Base-by-base conservation (phyloP, 2,888 invertebrate species). In the Halictus quadricinctus region DNA sequence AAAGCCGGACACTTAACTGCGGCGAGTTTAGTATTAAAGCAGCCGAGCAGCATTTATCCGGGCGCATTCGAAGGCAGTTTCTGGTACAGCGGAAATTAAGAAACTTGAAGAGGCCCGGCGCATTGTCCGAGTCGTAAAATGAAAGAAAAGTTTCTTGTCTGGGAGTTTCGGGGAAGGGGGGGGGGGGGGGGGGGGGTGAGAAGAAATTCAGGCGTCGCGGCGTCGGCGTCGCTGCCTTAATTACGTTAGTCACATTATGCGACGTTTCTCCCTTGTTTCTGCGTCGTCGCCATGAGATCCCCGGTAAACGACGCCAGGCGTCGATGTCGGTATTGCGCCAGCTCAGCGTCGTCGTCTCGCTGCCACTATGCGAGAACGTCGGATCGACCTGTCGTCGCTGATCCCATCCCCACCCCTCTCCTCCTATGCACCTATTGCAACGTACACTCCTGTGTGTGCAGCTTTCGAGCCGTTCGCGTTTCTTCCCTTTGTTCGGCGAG, bases 161-260 rank as follows among this genome's bases (percentile, higher is more conserved):
- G 72, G 13, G 48, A 77, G 73, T 58, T 69, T 75, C 58, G 75
- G 48, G 72, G 76, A 70, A 72, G 72, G 76, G 66, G 46, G 72
- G 29, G 29, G 29, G 29, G 1, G 29, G 1, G 29, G 29, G 29
- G 29, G 29, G 1, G 1, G 29, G 29, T 1, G 29, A 4, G 72
- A 29, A 58, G 64, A 72, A 77, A 50, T 58, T 73, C 25, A 4
- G 80, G n/a, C 48, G 64, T 64, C 64, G 64, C 64, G 58, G 81
- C 50, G 50, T 15, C 58, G 25, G n/a, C n/a, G 58, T 12, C 72
- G 81, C 85, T 41, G 64, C 79, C 76, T 85, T 90, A 90, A 90
- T 90, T 89, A 84, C 85, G 87, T 90, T 90, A 89, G 83, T 87
- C 86, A 64, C 88, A 88, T 90, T 90, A 90, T 72, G 83, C 87